Percentiles rank a stretch among this genome's conserved stretches.
phyloP scores from a whole-genome alignment of 2,888 invertebrate species.

The Acanthosoma haemorrhoidale region DNA sequence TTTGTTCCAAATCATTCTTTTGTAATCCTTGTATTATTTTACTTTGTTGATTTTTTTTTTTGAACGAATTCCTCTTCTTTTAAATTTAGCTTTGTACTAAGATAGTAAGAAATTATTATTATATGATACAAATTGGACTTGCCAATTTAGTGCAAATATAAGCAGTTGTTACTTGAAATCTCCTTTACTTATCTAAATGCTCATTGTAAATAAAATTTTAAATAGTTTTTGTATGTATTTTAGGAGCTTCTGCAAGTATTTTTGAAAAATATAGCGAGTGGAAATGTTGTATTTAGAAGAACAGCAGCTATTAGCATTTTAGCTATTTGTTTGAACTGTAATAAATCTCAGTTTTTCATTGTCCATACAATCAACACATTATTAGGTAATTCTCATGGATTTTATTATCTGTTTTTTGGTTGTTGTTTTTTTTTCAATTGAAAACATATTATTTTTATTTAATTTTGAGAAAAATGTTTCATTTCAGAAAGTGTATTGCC shows the following conservation, averaged over 20 bases:
- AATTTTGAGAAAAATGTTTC: not conserved
- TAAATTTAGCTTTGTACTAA: too few relatives aligned
- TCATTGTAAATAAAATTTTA: too few relatives aligned
- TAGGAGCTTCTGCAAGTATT: conserved; percentile 63
- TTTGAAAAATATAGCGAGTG: conserved; percentile 57
- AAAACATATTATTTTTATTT: conserved; percentile 27
- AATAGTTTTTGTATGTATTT: too few relatives aligned
- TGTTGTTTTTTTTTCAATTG: not conserved
- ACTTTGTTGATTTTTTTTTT: too few relatives aligned
- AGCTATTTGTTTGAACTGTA: conserved; percentile 69
- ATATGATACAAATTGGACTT: too few relatives aligned
- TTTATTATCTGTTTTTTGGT: not conserved
- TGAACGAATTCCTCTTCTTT: too few relatives aligned
- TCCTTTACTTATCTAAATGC: too few relatives aligned
- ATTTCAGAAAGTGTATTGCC: conserved; percentile 55
- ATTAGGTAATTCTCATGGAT: conserved; percentile 48
- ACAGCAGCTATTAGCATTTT: conserved; percentile 76
- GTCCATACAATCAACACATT: conserved; percentile 61
- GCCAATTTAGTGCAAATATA: too few relatives aligned
- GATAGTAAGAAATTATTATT: too few relatives aligned
- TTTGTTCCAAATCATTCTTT: too few relatives aligned
- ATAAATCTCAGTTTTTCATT: conserved; percentile 63
- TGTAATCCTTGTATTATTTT: too few relatives aligned
- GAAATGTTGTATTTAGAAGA: conserved; percentile 66
- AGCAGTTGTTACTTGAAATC: too few relatives aligned